These are phyloP conservation scores for Drosophila paulistorum DNA, from an alignment of 1,140 invertebrate species.

Conservation along the genomic window DNA sequence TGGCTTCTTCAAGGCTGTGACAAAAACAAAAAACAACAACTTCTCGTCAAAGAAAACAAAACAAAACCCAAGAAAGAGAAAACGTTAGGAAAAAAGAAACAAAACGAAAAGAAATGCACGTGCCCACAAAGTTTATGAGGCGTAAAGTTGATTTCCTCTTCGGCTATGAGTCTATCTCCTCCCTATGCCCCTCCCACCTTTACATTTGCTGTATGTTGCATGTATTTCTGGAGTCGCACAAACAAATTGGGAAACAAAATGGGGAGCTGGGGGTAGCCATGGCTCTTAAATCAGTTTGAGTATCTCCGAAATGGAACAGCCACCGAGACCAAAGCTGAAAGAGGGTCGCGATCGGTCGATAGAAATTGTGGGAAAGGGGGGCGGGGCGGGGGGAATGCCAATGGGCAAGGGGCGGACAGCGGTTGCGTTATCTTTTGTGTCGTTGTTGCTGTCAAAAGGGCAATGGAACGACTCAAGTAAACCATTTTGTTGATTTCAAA, in stretches of 20 bases:
- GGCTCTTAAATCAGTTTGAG: conserved; percentile 42
- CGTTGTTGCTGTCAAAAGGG: conserved; percentile 34
- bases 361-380: background rate
- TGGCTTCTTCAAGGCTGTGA: conserved; percentile 30
- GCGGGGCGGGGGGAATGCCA: background rate
- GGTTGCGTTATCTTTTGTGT: conserved; percentile 19
- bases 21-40: conserved; percentile 22
- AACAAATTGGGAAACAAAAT: conserved; percentile 59
- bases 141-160: conserved; percentile 64
- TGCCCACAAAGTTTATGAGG: conserved; percentile 67
- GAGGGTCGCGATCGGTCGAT: conserved; percentile 2
- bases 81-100: conserved; percentile 24
- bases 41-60: conserved; percentile 49
- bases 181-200: background rate
- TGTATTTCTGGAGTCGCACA: conserved; percentile 12
- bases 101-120: conserved; percentile 60
- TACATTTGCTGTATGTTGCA: background rate
- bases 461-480: conserved; percentile 25
- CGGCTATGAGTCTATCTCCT: background rate
- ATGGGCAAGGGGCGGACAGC: background rate
- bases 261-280: conserved; percentile 21
- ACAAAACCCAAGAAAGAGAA: conserved; percentile 48
- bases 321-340: conserved; percentile 3
- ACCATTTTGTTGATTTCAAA: conserved; percentile 17
- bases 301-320: conserved; percentile 7